These are phyloP conservation scores for Acleris holmiana DNA, from an alignment of 2,888 invertebrate species.

Conservation along the genomic window DNA sequence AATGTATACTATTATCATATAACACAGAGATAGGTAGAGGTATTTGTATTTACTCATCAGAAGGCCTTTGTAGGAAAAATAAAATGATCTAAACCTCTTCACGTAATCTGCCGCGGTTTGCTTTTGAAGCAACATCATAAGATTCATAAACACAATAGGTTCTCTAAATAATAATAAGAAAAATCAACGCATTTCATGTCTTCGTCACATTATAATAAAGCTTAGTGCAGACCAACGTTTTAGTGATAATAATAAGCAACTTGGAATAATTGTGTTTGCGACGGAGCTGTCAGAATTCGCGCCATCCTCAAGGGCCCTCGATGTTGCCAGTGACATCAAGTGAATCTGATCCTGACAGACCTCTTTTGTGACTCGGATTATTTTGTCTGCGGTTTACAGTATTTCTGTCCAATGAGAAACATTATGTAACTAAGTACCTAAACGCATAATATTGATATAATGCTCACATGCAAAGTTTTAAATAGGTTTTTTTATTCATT, in stretches of 20 bases:
- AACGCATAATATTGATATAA: neutral
- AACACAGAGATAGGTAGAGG: too few species aligned
- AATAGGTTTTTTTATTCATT: too few species aligned
- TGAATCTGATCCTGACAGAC: conserved; percentile 55
- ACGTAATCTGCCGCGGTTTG: conserved; percentile 24
- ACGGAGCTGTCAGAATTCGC: conserved; percentile 63
- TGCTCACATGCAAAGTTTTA: too few species aligned
- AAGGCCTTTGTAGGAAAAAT: too few species aligned
- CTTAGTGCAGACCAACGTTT: conserved; percentile 35
- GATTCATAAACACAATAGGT: conserved; percentile 34
- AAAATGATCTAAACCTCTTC: neutral
- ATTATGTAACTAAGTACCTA: neutral
- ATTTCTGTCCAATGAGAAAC: conserved; percentile 45
- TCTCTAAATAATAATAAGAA: conserved; percentile 15
- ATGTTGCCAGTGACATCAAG: conserved; percentile 74
- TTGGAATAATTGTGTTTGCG: conserved; percentile 43
- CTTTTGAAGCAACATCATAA: conserved; percentile 19
- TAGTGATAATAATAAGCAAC: conserved; percentile 43
- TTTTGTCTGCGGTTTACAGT: conserved; percentile 54
- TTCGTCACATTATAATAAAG: conserved; percentile 8
- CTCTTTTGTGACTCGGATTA: conserved; percentile 45
- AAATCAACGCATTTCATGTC: neutral
- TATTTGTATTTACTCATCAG: too few species aligned
- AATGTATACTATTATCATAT: too few species aligned
- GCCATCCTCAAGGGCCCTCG: conserved; percentile 69